Base-by-base conservation (phyloP, 2,113 vertebrate species). In the Engystomops pustulosus region DNA sequence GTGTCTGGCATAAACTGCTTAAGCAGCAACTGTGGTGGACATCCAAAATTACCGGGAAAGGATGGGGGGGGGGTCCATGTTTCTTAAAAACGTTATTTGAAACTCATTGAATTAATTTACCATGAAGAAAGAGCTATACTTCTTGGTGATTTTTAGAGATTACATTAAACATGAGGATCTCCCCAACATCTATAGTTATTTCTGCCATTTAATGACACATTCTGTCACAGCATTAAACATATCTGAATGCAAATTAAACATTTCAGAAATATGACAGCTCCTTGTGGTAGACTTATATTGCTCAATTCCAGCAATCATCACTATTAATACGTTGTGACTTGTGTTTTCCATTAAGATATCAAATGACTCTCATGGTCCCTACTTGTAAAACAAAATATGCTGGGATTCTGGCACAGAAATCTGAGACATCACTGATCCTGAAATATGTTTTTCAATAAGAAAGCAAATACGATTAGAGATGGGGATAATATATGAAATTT, bases 281-380 rank as follows among this genome's bases (percentile, higher is more conserved):
- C 67, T 80, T 80, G 27, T 51, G 18, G n/a, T 17, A 80, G 38
- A 14, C 51, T 18, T 77, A 58, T 36, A 77, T 58, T 77, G 14
- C 62, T 67, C 44, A 80, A 34, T 53, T 53, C 30, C 47, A 51
- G 25, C 79, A 70, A 81, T 81, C 62, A 80, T 80, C 45, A 80
- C 30, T 45, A 51, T 34, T 80, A 81, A 53, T 81, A 55, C 47
- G 30, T 65, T 81, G 79, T 81, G 79, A 81, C 79, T 53, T 51
- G 38, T 49, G 62, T n/a, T 53, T 81, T 69, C 30, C 79, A 81
- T 81, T 81, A 81, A 25, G 49, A 70, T 70, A 81, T 70, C 45
- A 70, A 25, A 81, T 70, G 70, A 81, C 79, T 70, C 20, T 70
- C 36, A 34, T 38, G 47, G 79, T 10, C 25, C 12, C 23, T 70